Evolutionary conservation across 2,888 invertebrate genomes (phyloP).

Genomic region (Phyto melanocephala): DNA sequence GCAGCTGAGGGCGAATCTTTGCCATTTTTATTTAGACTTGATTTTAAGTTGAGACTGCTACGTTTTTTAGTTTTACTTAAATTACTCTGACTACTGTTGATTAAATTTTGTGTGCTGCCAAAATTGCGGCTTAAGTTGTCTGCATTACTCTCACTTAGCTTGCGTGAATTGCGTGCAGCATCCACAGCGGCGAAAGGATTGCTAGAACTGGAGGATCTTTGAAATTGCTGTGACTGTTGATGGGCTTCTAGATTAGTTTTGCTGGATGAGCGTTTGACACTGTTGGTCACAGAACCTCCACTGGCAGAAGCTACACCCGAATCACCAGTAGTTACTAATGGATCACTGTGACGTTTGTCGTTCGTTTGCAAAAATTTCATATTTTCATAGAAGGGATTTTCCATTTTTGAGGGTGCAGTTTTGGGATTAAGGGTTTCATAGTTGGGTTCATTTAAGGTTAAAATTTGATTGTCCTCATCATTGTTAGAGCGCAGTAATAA

Average conservation of each 20-base stretch:
- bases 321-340: constrained; percentile 49
- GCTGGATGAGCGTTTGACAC: constrained; percentile 74
- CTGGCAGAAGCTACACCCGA: constrained; percentile 9
- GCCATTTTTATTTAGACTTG: constrained; percentile 70
- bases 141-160: constrained; percentile 71
- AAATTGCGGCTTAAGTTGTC: constrained; percentile 77
- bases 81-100: constrained; percentile 76
- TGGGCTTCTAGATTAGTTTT: constrained; percentile 69
- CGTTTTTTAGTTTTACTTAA: constrained; percentile 77
- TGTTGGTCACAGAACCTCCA: constrained; percentile 52
- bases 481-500: constrained; percentile 73
- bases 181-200: constrained; percentile 72
- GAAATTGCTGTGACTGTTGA: constrained; percentile 65
- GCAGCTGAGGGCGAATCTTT: constrained; percentile 71
- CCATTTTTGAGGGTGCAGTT: constrained; percentile 66
- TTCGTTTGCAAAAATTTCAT: constrained; percentile 64
- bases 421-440: constrained; percentile 78
- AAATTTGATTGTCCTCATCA: constrained; percentile 75
- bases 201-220: constrained; percentile 74
- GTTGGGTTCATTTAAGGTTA: constrained; percentile 77
- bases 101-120: constrained; percentile 78
- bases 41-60: constrained; percentile 77
- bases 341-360: constrained; percentile 60
- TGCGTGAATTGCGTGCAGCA: constrained; percentile 70
- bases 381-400: constrained; percentile 70